A percentile compares a stretch with the other conserved stretches of the same genome.
Conservation (phyloP, 2,797 vertebrate genomes). For the Anguilla marmorata region DNA sequence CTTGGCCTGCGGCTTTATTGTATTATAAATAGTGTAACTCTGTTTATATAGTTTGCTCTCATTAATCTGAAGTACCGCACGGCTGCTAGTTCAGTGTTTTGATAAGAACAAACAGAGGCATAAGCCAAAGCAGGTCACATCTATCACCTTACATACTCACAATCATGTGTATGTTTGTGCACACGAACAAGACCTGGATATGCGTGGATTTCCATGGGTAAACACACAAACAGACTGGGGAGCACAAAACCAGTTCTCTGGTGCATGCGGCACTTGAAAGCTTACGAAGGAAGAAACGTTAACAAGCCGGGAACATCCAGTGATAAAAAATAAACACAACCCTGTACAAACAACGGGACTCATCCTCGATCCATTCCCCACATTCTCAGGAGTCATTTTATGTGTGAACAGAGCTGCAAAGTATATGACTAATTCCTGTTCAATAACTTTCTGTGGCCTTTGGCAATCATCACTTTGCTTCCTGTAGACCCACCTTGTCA, state of each 20-base stretch:
- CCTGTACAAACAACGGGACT: neutral
- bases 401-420: neutral
- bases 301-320: neutral
- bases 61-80: slow-evolving; percentile 28
- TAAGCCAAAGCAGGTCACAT: neutral
- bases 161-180: neutral
- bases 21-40: slow-evolving; percentile 6
- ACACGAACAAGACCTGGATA: neutral
- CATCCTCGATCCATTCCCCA: neutral
- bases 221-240: neutral
- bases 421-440: neutral
- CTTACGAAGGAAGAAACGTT: neutral
- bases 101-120: slow-evolving; percentile 9
- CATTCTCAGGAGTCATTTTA: neutral
- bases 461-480: neutral
- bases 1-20: neutral
- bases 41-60: slow-evolving; percentile 30
- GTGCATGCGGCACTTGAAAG: neutral
- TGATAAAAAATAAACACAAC: neutral
- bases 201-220: neutral
- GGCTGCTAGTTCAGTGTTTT: slow-evolving; percentile 24
- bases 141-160: neutral
- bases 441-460: neutral
- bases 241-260: neutral
- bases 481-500: neutral